Evolutionary conservation across 2,797 vertebrate species (phyloP).

Genomic region (Eremophila alpestris): DNA sequence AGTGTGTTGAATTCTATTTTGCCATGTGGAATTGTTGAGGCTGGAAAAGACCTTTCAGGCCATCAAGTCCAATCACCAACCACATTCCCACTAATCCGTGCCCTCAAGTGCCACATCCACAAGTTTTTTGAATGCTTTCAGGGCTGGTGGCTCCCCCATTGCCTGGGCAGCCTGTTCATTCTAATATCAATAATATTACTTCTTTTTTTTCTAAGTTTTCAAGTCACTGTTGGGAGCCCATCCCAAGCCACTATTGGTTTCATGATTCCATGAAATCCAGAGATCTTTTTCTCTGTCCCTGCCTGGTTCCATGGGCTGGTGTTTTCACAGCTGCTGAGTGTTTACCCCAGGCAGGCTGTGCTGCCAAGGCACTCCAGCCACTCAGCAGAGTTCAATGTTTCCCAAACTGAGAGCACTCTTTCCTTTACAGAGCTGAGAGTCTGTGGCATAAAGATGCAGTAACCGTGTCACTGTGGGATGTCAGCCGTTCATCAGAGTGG

Average conservation of each 20-base stretch:
- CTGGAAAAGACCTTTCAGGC: too few species aligned
- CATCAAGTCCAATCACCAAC: neutral
- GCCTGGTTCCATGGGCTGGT: neutral
- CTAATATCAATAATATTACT: neutral
- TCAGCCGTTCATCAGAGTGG: neutral
- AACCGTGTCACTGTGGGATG: neutral
- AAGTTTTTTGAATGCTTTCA: fast-evolving
- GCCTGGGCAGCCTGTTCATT: neutral
- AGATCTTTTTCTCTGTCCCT: neutral
- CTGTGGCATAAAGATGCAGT: neutral
- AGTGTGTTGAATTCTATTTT: neutral
- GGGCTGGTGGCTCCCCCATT: neutral
- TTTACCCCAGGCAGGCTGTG: neutral
- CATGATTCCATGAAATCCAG: neutral
- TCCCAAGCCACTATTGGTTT: neutral
- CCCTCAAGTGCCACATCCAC: neutral
- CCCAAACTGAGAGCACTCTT: neutral
- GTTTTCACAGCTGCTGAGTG: neutral
- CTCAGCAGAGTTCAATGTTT: neutral
- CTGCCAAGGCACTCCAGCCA: neutral
- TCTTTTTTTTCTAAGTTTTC: neutral
- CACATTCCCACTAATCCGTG: neutral
- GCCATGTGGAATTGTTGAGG: neutral
- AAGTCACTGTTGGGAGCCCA: neutral
- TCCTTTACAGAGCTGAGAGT: neutral